Evolutionary conservation across 1,140 invertebrate genomes (phyloP), one percentile per base, ranked within the genome.

Genomic region (Zaprionus tsacasi): DNA sequence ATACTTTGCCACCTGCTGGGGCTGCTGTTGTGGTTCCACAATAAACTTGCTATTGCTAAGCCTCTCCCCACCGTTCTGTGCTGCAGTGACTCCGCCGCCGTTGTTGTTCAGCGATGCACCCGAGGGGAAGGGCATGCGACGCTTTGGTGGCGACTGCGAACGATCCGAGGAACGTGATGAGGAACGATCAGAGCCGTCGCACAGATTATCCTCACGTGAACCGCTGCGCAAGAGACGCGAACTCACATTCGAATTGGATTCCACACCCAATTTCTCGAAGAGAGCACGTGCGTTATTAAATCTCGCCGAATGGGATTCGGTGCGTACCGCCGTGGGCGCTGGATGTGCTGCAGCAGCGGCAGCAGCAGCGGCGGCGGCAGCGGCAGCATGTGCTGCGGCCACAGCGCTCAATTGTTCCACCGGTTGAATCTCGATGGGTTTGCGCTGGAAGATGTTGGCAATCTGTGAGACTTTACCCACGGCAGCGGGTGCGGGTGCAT

Each of bases 271-370:
- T 88, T 98, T 98, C 92, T 98, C 98, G 93, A 99, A 99, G 25
- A 99, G 94, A 27, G 98, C 98, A 36, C 97, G 94, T 0, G 98
- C 98, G 93, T 96, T 98, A 91, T 98, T 98, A 93, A 99, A 99
- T 56, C 98, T 93, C 15, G 97, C 96, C 73, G 98, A 95, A 91
- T 98, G 97, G 73, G 97, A 97, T 93, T 98, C 97, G 3, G 96
- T 97, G 58, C 97, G 94, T 48, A 96, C 96, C n/a, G 97, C 96
- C 6, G 58, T 96, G n/a, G 97, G 96, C 3, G 58, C 25, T 3
- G 96, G 96, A 35, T 79, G 69, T 35, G 79, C 85, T 21, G 88
- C 79, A 40, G 90, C 81, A 6, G 81, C 83, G 1, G 88, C 85
- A 15, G 88, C 79, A 36, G 90, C 81, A 6, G 81, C 83, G 1